Evolutionary conservation across 2,113 vertebrate species (phyloP).

Genomic region (Dicrurus megarhynchus): DNA sequence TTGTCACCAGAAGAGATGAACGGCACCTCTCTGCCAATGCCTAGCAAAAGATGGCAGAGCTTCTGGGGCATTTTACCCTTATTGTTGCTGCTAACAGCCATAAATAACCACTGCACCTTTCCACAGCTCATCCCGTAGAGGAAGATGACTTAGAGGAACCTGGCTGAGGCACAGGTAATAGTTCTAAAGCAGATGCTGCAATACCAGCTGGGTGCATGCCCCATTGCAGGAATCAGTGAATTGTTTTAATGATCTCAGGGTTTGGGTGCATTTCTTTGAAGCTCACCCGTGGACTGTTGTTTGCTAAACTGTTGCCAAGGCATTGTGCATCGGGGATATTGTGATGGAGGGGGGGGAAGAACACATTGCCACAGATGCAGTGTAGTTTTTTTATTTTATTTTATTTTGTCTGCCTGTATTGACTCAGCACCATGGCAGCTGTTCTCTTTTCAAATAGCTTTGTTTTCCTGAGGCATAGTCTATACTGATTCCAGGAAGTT

Average conservation of each 20-base stretch:
- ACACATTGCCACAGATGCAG: conserved; percentile 54
- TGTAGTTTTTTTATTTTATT: not conserved
- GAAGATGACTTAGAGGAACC: not conserved
- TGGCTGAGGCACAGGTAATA: not conserved
- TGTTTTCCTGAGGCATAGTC: conserved; percentile 59
- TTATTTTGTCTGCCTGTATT: conserved; percentile 62
- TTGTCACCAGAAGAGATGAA: not conserved
- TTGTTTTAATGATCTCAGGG: not conserved
- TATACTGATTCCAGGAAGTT: conserved; percentile 54
- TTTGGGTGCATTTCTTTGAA: conserved; percentile 50
- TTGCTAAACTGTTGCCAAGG: conserved; percentile 21
- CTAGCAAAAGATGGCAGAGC: not conserved
- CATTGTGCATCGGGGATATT: not conserved
- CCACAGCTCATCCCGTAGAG: not conserved
- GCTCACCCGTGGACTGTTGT: not conserved
- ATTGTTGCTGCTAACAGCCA: not conserved
- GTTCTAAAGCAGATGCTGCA: not conserved
- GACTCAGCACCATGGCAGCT: conserved; percentile 66
- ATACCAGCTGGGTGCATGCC: not conserved
- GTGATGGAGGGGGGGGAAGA: not conserved
- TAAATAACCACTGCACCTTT: not conserved
- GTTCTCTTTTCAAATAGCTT: conserved; percentile 67
- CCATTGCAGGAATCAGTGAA: conserved; percentile 13
- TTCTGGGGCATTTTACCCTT: not conserved
- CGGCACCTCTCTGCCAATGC: not conserved